phyloP scores from a whole-genome alignment of 2,113 vertebrate species.

The Cnemophilus loriae region DNA sequence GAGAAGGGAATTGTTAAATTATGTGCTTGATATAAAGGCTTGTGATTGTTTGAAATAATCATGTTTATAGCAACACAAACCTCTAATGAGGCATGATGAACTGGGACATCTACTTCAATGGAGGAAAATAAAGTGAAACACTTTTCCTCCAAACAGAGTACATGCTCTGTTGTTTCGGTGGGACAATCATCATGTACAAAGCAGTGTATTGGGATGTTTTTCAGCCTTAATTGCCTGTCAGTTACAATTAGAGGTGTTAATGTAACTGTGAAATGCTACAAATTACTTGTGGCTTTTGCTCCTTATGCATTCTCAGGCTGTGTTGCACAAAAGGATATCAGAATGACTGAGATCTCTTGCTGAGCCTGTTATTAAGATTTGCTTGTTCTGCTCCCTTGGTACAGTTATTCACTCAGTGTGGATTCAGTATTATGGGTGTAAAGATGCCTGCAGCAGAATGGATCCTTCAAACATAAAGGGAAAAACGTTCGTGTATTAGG shows the following conservation, averaged over 20 bases:
- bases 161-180: conserved; percentile 21
- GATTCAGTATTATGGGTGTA: background rate
- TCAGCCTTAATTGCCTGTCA: conserved; percentile 51
- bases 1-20: background rate
- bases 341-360: conserved; percentile 28
- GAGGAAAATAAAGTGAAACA: conserved; percentile 12
- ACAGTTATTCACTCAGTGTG: background rate
- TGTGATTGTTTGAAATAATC: conserved; percentile 18
- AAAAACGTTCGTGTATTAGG: background rate
- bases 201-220: background rate
- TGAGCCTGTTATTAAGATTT: conserved; percentile 31
- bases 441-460: background rate
- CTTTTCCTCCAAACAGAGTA: background rate
- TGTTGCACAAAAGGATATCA: background rate
- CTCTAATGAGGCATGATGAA: conserved; percentile 32
- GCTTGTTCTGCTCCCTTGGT: background rate
- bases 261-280: conserved; percentile 50
- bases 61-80: background rate
- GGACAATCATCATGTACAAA: background rate
- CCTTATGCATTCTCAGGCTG: background rate
- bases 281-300: conserved; percentile 47
- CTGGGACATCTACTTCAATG: background rate
- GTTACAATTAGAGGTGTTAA: conserved; percentile 59
- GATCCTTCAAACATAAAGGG: background rate
- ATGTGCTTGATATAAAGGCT: background rate